A percentile compares a stretch with the other conserved stretches of the same genome.
phyloP scores from a whole-genome alignment of 1,140 invertebrate genomes.

The Popillia japonica region DNA sequence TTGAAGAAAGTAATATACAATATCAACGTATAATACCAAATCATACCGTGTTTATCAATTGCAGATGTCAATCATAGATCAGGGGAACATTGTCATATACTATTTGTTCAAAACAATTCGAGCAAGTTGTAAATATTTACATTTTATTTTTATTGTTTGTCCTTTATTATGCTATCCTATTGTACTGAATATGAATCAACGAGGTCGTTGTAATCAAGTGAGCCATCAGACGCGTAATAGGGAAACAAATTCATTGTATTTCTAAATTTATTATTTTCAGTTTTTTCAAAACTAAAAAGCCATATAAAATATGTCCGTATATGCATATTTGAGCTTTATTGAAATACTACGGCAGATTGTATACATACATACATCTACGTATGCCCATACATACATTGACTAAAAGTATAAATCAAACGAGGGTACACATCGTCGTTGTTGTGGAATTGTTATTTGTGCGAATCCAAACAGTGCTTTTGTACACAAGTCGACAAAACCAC shows the following conservation, averaged over 20 bases:
- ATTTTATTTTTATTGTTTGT: too few species aligned
- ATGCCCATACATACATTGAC: too few species aligned
- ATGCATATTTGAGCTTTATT: slow-evolving; percentile 13
- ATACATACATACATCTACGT: background rate
- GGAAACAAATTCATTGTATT: background rate
- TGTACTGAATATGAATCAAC: background rate
- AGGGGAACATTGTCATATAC: too few species aligned
- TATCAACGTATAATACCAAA: too few species aligned
- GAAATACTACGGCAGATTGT: background rate
- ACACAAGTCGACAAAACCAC: slow-evolving; percentile 18
- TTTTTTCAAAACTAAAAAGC: background rate
- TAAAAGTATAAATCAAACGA: slow-evolving; percentile 19
- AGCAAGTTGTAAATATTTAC: too few species aligned
- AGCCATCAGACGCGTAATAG: background rate
- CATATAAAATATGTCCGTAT: background rate
- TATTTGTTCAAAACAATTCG: too few species aligned
- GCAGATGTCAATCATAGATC: too few species aligned
- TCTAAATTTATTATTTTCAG: slow-evolving; percentile 1
- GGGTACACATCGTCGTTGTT: slow-evolving; percentile 13
- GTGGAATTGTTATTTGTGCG: slow-evolving; percentile 21
- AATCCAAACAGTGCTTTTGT: slow-evolving; percentile 9
- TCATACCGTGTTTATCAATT: too few species aligned
- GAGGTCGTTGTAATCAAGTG: background rate
- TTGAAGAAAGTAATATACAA: too few species aligned
- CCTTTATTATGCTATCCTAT: too few species aligned